A percentile compares a stretch with the other conserved stretches of the same genome.
Evolutionary conservation across 2,797 vertebrate genomes (phyloP).

Genomic region (Scyliorhinus canicula): DNA sequence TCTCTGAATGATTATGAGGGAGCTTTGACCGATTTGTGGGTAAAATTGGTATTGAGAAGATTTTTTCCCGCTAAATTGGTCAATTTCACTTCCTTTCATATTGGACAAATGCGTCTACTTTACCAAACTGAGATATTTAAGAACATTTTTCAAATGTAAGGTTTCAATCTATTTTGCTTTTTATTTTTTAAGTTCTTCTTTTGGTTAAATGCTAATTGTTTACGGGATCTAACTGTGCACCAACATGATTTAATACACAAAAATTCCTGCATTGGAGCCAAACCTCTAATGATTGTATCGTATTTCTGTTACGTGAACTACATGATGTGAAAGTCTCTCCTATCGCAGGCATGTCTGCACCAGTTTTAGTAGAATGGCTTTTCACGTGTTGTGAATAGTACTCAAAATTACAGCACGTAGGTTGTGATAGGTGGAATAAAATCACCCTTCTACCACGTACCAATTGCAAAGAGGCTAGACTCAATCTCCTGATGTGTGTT

Average conservation of each 20-base stretch:
- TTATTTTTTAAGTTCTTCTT: background rate
- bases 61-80: background rate
- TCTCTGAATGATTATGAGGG: background rate
- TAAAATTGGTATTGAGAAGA: background rate
- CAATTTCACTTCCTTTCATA: background rate
- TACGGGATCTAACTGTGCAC: background rate
- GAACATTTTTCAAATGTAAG: background rate
- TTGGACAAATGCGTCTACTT: background rate
- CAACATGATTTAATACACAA: background rate
- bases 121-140: background rate
- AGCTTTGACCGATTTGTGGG: background rate
- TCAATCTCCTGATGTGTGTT: constrained; percentile 35
- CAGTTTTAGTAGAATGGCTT: background rate
- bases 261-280: constrained; percentile 8
- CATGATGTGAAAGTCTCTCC: background rate
- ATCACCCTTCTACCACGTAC: constrained; percentile 34
- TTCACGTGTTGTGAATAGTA: constrained; percentile 3
- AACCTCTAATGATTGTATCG: background rate
- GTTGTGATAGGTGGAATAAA: constrained; percentile 33
- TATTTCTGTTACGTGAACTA: constrained; percentile 4
- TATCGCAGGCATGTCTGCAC: background rate
- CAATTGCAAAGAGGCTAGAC: constrained; percentile 26
- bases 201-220: background rate
- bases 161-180: background rate
- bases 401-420: constrained; percentile 6